Conservation (phyloP, 2,888 invertebrate genomes). For the Tanypteryx hageni region DNA sequence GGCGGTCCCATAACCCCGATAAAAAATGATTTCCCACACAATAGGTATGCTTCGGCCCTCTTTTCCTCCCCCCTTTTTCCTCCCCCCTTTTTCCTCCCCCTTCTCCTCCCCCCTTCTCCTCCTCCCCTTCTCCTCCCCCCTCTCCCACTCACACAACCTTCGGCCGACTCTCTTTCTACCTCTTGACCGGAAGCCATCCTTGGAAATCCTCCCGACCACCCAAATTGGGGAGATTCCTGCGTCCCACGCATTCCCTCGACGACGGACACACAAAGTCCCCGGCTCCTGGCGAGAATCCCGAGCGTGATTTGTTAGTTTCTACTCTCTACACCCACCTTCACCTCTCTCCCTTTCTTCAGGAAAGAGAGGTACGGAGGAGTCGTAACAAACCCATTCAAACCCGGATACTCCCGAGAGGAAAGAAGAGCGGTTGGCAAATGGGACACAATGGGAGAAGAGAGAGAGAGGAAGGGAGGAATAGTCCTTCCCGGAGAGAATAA, state of each 20-base stretch:
- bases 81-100: background rate
- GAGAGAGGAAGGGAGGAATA: background rate
- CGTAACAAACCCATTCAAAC: background rate
- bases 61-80: background rate
- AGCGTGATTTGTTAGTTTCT: background rate
- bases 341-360: background rate
- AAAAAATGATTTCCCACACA: constrained; percentile 36
- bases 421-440: background rate
- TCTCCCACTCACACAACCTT: background rate
- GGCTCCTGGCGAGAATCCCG: background rate
- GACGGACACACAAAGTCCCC: background rate
- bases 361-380: background rate
- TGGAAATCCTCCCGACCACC: constrained; percentile 50
- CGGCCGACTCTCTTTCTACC: background rate
- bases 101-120: constrained; percentile 9
- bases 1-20: constrained; percentile 39
- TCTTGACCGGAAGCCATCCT: constrained; percentile 56
- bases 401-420: background rate
- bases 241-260: constrained; percentile 46
- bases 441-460: no score
- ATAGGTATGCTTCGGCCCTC: background rate
- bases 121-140: background rate
- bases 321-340: no score
- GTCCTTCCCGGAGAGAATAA: background rate
- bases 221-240: constrained; percentile 61